These are phyloP conservation scores for Callorhinus ursinus DNA, from an alignment of 2,113 vertebrate genomes.

Conservation along the genomic window DNA sequence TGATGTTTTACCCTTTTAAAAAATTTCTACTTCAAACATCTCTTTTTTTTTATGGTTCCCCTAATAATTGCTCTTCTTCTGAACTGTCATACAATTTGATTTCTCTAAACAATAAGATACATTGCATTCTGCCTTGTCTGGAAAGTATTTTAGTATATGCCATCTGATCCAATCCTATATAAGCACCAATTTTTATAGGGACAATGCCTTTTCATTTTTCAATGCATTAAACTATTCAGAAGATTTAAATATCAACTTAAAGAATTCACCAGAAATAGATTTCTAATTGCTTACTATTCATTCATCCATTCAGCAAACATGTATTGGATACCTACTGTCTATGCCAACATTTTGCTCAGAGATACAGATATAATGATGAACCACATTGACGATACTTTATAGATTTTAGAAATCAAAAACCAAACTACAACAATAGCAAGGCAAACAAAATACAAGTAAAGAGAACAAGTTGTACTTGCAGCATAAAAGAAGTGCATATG, in stretches of 20 bases:
- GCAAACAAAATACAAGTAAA: neutral
- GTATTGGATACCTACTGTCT: neutral
- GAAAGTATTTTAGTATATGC: neutral
- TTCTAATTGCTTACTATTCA: neutral
- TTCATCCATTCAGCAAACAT: neutral
- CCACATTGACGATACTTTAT: neutral
- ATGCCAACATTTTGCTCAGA: neutral
- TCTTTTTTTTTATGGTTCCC: neutral
- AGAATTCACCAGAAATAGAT: conserved; percentile 8
- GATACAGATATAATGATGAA: neutral
- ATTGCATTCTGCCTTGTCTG: neutral
- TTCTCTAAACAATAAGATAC: neutral
- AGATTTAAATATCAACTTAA: neutral
- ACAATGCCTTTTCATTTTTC: neutral
- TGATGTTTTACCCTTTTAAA: neutral
- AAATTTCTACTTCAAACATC: neutral
- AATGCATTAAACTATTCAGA: conserved; percentile 2
- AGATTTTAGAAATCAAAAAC: neutral
- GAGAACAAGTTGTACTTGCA: neutral
- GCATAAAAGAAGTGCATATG: neutral
- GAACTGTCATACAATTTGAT: neutral
- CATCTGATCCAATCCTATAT: neutral
- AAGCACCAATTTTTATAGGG: neutral
- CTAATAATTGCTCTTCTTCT: neutral
- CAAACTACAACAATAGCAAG: neutral